These are phyloP conservation scores for Diloba caeruleocephala DNA, from an alignment of 2,888 invertebrate species.

Conservation along the genomic window DNA sequence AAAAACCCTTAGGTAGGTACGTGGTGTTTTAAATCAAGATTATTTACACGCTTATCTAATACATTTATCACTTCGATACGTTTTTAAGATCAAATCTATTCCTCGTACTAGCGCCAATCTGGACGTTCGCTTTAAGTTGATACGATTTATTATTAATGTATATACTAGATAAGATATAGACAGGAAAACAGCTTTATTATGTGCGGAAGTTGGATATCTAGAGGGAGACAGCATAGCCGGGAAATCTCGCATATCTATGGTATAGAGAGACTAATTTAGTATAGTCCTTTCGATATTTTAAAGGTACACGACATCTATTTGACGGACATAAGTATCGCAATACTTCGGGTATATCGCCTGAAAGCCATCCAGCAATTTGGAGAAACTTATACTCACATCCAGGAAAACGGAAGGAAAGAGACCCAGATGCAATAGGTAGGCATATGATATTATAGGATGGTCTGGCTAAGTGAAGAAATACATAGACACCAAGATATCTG, in stretches of 20 bases:
- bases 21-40: slow-evolving; percentile 35
- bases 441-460: no score
- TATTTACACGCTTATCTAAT: slow-evolving; percentile 12
- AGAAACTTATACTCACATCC: no score
- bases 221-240: background rate
- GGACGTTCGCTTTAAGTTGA: slow-evolving; percentile 44
- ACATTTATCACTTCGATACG: slow-evolving; percentile 46
- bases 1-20: slow-evolving; percentile 6
- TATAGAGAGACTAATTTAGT: no score
- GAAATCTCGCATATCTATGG: background rate
- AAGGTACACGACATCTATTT: no score
- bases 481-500: no score
- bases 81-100: slow-evolving; percentile 68
- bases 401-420: no score
- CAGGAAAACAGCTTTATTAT: slow-evolving; percentile 10
- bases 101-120: slow-evolving; percentile 61
- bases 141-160: slow-evolving; percentile 25
- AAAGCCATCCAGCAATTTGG: no score
- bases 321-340: no score
- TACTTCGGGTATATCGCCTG: no score
- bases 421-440: no score
- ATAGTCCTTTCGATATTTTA: no score
- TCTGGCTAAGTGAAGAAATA: no score
- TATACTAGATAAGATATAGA: slow-evolving; percentile 30
- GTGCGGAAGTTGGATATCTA: slow-evolving; percentile 19